Base-by-base conservation (phyloP, 1,140 invertebrate genomes). In the Trachymyrmex septentrionalis region DNA sequence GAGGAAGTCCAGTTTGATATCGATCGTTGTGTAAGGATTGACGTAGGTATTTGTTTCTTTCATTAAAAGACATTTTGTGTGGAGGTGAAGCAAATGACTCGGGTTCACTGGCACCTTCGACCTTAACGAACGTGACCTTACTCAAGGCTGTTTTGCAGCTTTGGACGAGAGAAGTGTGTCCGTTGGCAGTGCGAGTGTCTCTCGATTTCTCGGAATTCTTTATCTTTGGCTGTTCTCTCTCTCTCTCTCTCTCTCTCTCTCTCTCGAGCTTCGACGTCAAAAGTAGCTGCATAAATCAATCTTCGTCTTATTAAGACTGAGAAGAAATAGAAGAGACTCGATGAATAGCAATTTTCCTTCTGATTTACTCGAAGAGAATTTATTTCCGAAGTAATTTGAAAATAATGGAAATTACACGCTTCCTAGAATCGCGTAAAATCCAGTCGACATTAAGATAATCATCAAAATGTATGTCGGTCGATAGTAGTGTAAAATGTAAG, bases 81-180 rank as follows among this genome's bases (percentile, higher is more conserved):
- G 14, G 10, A 21, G 21, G 3, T 66, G 59, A 75, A 64, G 55
- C 57, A 14, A 78, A 90, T 48, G 69, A 38, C 24, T 78, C n/a
- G 53, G 27, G 89, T 90, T 90, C 89, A 44, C 59, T 63, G 88
- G 63, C 89, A 87, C 14, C n/a, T 61, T 63, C 80, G 27, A 75
- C 88, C 86, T 90, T 90, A 61, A 34, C 38, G 50, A 75, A 48
- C 88, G 64, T 77, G 88, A 90, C 89, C 89, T 90, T 90, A 88
- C 89, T 55, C 86, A 90, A 90, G 89, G 86, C 81, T 90, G 86
- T 89, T 90, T 90, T 86, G 76, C 82, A 84, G 88, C 69, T 90
- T 90, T 27, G 38, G 19, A 30, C 27, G 73, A 55, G 34, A 69
- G 50, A 53, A 57, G 30, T n/a, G 66, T 30, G 59, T 38, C 53